Percentiles rank a stretch among this genome's conserved stretches.
Evolutionary conservation across 1,140 invertebrate species (phyloP).

Genomic region (Ceratina australensis): DNA sequence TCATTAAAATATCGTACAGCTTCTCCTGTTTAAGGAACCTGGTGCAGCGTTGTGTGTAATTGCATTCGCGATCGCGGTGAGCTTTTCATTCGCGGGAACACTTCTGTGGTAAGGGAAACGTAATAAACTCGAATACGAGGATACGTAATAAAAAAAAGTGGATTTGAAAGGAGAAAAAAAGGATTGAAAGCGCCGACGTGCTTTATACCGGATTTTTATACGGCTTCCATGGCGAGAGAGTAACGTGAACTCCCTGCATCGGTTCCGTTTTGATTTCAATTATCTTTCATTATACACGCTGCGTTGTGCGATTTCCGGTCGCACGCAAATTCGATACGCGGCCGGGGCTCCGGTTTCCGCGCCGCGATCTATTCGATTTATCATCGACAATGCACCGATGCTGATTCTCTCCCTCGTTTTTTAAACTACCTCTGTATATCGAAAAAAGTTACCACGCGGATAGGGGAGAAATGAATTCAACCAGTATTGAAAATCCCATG

Average conservation of each 20-base stretch:
- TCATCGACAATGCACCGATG: background rate
- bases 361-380: conserved; percentile 13
- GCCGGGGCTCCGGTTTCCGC: background rate
- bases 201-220: conserved; percentile 12
- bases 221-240: background rate
- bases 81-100: conserved; percentile 22
- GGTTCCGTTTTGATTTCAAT: conserved; percentile 43
- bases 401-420: background rate
- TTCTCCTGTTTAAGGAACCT: background rate
- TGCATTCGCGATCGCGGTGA: background rate
- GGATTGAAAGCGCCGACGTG: background rate
- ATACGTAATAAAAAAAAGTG: background rate
- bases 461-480: too few relatives aligned
- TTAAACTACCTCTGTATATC: background rate
- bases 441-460: background rate
- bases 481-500: background rate
- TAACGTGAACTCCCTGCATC: conserved; percentile 10
- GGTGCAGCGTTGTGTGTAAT: background rate
- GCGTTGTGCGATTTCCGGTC: conserved; percentile 36
- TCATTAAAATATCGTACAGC: conserved; percentile 2
- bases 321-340: conserved; percentile 27
- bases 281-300: conserved; percentile 36
- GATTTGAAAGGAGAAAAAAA: background rate
- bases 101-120: conserved; percentile 7
- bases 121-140: conserved; percentile 16